Conservation (phyloP, 2,113 vertebrate species). For the Engraulis encrasicolus region DNA sequence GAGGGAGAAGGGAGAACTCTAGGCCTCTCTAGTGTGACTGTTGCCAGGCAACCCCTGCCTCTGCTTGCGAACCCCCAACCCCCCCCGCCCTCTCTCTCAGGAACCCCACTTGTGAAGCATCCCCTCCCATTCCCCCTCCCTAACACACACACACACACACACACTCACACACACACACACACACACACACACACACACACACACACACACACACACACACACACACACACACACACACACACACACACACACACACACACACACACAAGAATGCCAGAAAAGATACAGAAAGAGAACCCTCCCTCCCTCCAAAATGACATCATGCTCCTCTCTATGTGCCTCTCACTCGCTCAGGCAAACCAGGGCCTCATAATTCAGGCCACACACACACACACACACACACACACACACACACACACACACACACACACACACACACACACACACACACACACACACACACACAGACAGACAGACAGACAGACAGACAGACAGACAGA, state of each 20-base stretch:
- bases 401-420: slow-evolving; percentile 11
- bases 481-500: too few relatives aligned
- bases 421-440: neutral
- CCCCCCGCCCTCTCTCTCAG: neutral
- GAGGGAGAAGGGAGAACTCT: neutral
- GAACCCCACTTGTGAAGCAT: neutral
- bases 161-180: too few relatives aligned
- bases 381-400: neutral
- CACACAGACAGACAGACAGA: neutral
- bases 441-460: slow-evolving; percentile 4
- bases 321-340: slow-evolving; percentile 21
- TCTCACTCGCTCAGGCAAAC: neutral
- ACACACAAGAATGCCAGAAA: too few relatives aligned
- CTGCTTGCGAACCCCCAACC: too few relatives aligned
- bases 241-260: neutral
- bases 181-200: too few relatives aligned
- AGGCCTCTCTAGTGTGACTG: slow-evolving; percentile 5
- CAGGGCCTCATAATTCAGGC: too few relatives aligned
- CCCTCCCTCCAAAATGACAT: slow-evolving; percentile 28
- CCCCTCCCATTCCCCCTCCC: neutral
- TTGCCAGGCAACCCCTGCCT: slow-evolving; percentile 45
- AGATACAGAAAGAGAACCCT: neutral
- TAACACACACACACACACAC: too few relatives aligned
- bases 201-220: too few relatives aligned
- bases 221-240: neutral